Evolutionary conservation across 1,140 invertebrate genomes (phyloP), one percentile per base, ranked within the genome.

Genomic region (Lordiphosa clarofinis): DNA sequence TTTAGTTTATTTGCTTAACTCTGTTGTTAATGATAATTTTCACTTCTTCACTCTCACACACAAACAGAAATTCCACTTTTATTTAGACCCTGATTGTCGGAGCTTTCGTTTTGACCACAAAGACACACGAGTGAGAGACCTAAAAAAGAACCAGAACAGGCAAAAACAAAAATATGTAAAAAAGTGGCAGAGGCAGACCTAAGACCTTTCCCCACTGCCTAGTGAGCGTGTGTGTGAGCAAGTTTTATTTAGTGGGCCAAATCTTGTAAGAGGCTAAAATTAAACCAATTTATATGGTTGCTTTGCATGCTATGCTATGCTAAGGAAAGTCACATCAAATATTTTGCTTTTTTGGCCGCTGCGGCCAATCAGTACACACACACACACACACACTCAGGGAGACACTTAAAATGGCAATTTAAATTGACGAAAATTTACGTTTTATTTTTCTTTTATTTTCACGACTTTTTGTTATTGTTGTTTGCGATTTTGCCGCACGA

Each of bases 221-320:
- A 33, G 39, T 28, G 38, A 64, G 40, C 54, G 43, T 57, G 11
- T 56, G 39, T 60, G 61, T 52, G 31, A 60, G 67, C 56, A 73
- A 82, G 58, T 76, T 75, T 75, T 58, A n/a, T 53, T 75, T 82
- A 71, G 76, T 73, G 74, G 75, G 74, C 74, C 74, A 79, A 64
- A 60, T 62, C 52, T 59, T 52, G 9, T 31, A 46, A 28, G 33
- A 4, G 13, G 24, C 43, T 46, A 46, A 46, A 46, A 46, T 46
- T 46, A 46, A 46, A 24, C 43, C 43, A 46, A 7, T 38, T 15
- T 46, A 31, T 46, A 46, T 33, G 43, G 24, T 4, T 9, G 13
- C 24, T 12, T 46, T 8, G 11, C 43, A 46, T 46, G 43, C 43
- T 46, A 46, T 31, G 28, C 28, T 31, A 31, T 7, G 28, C 28